A percentile compares a stretch with the other conserved stretches of the same genome.
Conservation (phyloP, 2,113 vertebrate species). For the Gymnogyps californianus region DNA sequence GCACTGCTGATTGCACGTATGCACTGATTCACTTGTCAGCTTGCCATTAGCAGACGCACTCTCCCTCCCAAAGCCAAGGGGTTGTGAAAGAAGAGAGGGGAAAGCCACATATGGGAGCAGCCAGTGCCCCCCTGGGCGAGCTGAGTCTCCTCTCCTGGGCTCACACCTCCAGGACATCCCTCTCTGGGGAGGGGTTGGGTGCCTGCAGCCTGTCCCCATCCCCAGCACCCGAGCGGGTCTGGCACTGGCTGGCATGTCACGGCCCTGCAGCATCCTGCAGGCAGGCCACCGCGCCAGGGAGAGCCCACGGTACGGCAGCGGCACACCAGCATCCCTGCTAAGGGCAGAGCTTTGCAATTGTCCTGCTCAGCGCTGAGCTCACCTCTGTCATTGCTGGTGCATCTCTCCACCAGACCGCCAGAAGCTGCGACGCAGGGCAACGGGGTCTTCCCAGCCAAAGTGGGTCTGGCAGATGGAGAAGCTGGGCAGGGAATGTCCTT, state of each 20-base stretch:
- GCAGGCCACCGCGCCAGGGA: not conserved
- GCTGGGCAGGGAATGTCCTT: not conserved
- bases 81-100: not conserved
- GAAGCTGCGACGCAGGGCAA: not conserved
- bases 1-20: not conserved
- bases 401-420: not conserved
- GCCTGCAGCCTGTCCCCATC: not conserved
- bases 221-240: not conserved
- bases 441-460: not conserved
- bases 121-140: rapidly evolving
- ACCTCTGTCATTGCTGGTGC: not conserved
- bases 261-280: not conserved
- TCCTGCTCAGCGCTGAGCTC: not conserved
- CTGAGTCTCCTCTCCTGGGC: not conserved
- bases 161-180: not conserved
- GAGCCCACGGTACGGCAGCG: not conserved
- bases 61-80: not conserved
- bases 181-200: not conserved
- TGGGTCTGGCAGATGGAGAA: not conserved
- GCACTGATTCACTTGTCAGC: conserved; percentile 32
- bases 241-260: not conserved
- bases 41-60: not conserved
- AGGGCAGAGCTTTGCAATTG: not conserved
- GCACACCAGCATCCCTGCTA: rapidly evolving
- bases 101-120: not conserved